phyloP scores from a whole-genome alignment of 2,797 vertebrate genomes.

The Notoglanidium macrostoma region DNA sequence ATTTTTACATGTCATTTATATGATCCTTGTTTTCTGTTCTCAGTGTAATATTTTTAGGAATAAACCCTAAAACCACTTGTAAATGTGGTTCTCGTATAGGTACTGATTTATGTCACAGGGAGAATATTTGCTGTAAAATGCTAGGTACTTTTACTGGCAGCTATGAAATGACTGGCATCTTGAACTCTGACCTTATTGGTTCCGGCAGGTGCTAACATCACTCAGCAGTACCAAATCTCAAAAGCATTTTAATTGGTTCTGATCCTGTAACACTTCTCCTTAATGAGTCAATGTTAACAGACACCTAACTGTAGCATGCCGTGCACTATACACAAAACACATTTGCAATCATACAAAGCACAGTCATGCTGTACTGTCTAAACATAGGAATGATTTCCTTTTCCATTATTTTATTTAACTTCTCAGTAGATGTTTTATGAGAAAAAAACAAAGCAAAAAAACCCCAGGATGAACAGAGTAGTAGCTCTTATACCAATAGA shows the following conservation, averaged over 20 bases:
- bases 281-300: constrained; percentile 43
- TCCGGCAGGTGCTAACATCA: constrained; percentile 31
- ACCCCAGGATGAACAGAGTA: not conserved
- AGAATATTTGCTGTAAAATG: not conserved
- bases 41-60: not conserved
- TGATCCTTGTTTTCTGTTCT: not conserved
- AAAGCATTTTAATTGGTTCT: constrained; percentile 4
- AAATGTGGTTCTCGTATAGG: not conserved
- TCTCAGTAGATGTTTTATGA: not conserved
- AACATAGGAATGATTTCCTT: not conserved
- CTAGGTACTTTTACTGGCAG: not conserved
- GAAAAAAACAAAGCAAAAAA: not conserved
- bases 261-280: constrained; percentile 15
- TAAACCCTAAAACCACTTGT: not conserved
- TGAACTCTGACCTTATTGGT: constrained; percentile 12
- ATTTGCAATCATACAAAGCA: not conserved
- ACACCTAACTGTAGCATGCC: not conserved
- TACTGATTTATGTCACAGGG: not conserved
- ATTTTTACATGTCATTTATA: not conserved
- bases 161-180: constrained; percentile 4
- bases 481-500: not conserved
- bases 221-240: constrained; percentile 34
- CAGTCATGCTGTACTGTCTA: not conserved
- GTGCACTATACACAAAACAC: not conserved
- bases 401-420: not conserved